Percentiles rank a stretch among this genome's conserved stretches.
Evolutionary conservation across 2,888 invertebrate species (phyloP).

Genomic region (Nasonia oneida): DNA sequence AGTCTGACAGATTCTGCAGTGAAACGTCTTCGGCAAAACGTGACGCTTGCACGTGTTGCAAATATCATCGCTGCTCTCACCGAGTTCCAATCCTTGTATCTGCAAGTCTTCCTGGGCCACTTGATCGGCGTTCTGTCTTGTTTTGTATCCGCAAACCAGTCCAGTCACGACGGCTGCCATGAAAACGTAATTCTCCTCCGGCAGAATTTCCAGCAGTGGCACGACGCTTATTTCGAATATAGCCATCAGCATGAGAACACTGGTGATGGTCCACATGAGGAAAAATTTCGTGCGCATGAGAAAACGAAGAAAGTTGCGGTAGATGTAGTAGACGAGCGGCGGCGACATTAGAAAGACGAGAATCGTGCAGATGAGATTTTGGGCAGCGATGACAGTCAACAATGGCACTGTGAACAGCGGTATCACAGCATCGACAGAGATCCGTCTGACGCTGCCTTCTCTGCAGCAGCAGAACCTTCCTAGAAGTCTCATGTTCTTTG

Average conservation of each 20-base stretch:
- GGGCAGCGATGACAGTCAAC: constrained; percentile 74
- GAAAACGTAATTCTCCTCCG: constrained; percentile 83
- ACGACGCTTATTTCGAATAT: constrained; percentile 88
- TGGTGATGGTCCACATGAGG: constrained; percentile 87
- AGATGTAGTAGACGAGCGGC: constrained; percentile 74
- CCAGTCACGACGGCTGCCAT: constrained; percentile 80
- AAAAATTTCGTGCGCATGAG: constrained; percentile 86
- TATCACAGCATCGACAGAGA: constrained; percentile 76
- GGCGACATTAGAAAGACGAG: constrained; percentile 74
- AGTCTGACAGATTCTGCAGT: constrained; percentile 91
- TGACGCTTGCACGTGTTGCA: constrained; percentile 84
- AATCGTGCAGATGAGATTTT: constrained; percentile 73
- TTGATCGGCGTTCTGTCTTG: constrained; percentile 72
- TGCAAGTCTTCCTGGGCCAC: constrained; percentile 68
- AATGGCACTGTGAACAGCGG: constrained; percentile 75
- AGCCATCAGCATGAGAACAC: constrained; percentile 84
- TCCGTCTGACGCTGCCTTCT: constrained; percentile 74
- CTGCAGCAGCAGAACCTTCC: constrained; percentile 72
- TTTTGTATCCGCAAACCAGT: constrained; percentile 78
- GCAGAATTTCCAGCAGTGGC: constrained; percentile 85
- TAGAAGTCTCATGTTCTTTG: constrained; percentile 70
- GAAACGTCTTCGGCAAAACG: constrained; percentile 86
- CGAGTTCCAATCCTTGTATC: constrained; percentile 72
- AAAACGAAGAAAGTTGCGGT: constrained; percentile 75
- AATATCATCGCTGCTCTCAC: constrained; percentile 75